Conservation (phyloP, 2,797 vertebrate species). For the Microchirus variegatus region DNA sequence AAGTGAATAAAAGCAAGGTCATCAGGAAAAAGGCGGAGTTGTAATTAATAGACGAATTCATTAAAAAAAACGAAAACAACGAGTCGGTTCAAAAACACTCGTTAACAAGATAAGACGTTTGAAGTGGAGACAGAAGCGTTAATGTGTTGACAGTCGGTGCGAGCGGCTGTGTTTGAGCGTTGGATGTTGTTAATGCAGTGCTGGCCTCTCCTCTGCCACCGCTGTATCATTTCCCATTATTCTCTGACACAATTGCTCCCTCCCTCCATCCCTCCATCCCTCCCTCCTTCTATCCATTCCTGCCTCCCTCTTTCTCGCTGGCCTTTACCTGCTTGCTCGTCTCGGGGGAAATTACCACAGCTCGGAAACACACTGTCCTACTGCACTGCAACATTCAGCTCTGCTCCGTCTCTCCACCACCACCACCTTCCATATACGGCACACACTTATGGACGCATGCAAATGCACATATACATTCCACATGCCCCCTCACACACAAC, state of each 20-base stretch:
- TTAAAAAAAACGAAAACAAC: conserved; percentile 79
- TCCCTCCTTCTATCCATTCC: conserved; percentile 31
- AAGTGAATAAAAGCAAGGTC: conserved; percentile 77
- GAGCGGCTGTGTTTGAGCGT: conserved; percentile 44
- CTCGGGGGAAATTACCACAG: conserved; percentile 82
- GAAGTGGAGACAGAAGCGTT: conserved; percentile 60
- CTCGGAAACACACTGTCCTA: conserved; percentile 72
- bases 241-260: conserved; percentile 62
- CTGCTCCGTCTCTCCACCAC: conserved; percentile 55
- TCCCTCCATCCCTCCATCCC: conserved; percentile 36
- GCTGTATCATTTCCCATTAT: conserved; percentile 76
- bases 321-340: conserved; percentile 78
- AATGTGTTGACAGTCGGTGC: conserved; percentile 56
- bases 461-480: conserved; percentile 28
- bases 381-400: conserved; percentile 64
- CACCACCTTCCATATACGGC: conserved; percentile 40
- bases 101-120: conserved; percentile 71
- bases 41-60: conserved; percentile 76
- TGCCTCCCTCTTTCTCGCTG: conserved; percentile 50
- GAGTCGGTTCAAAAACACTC: conserved; percentile 62
- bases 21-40: conserved; percentile 58
- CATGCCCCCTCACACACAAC: conserved; percentile 21
- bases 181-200: conserved; percentile 34
- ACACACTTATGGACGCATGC: conserved; percentile 31
- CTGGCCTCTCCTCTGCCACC: conserved; percentile 43